Percentiles rank a stretch among this genome's conserved stretches.
Conservation (phyloP, 2,113 vertebrate genomes). For the Sphyrna mokarran region DNA sequence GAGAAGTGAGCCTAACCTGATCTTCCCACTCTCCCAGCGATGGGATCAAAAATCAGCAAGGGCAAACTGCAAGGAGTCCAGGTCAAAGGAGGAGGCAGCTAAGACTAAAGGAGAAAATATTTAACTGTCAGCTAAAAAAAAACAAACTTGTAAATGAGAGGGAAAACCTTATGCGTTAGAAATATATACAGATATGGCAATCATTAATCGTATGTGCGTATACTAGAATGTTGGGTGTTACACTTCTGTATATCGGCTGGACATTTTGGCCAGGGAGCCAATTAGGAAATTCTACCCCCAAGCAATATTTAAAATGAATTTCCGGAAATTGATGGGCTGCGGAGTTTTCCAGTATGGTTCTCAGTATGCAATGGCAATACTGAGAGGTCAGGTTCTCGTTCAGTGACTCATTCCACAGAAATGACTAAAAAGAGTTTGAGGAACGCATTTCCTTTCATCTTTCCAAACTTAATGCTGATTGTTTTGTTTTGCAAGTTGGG, state of each 20-base stretch:
- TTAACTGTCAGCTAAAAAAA: neutral
- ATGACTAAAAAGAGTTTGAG: neutral
- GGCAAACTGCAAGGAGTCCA: neutral
- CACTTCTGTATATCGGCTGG: neutral
- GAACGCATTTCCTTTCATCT: neutral
- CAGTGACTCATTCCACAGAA: neutral
- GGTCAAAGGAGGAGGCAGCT: neutral
- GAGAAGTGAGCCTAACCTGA: neutral
- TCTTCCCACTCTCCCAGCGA: neutral
- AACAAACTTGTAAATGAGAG: neutral
- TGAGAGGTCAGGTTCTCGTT: neutral
- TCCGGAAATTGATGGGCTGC: neutral
- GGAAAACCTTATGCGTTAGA: neutral
- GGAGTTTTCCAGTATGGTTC: neutral
- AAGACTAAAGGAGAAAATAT: neutral
- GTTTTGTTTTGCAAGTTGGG: neutral
- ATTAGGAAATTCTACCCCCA: neutral
- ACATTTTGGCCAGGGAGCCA: neutral
- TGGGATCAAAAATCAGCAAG: slow-evolving; percentile 3
- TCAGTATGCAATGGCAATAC: neutral
- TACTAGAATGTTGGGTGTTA: neutral
- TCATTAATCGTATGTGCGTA: neutral
- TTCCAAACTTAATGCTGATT: neutral
- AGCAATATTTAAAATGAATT: neutral
- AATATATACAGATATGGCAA: neutral